These are phyloP conservation scores for Labeo rohita DNA, from an alignment of 2,113 vertebrate species.

Conservation along the genomic window DNA sequence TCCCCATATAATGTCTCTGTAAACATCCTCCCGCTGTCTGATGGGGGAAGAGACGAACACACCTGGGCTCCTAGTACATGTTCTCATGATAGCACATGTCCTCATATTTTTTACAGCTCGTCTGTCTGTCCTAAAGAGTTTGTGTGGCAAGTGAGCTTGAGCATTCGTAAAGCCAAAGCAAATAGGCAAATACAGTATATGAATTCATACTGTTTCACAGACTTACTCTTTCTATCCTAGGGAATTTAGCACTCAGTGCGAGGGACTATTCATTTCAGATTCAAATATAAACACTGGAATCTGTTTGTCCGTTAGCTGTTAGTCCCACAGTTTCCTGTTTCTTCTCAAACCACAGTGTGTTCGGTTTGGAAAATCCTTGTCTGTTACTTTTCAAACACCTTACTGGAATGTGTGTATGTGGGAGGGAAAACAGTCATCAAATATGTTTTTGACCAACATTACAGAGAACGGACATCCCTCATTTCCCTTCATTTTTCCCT, in stretches of 20 bases:
- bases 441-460: not conserved
- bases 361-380: conserved; percentile 29
- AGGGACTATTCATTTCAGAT: conserved; percentile 73
- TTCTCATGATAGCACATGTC: too few species aligned
- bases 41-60: not conserved
- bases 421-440: not conserved
- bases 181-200: conserved; percentile 45
- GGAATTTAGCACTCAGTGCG: conserved; percentile 66
- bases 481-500: not conserved
- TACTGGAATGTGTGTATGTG: conserved; percentile 12
- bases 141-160: conserved; percentile 15
- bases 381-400: conserved; percentile 33
- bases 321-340: conserved; percentile 65
- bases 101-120: conserved; percentile 22
- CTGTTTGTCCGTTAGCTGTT: conserved; percentile 55
- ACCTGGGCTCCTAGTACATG: conserved; percentile 23
- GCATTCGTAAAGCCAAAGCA: conserved; percentile 56
- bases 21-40: not conserved
- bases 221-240: conserved; percentile 37
- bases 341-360: conserved; percentile 34
- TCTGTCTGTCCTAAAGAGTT: conserved; percentile 45
- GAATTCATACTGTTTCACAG: not conserved
- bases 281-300: conserved; percentile 77
- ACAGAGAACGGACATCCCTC: not conserved
- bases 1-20: not conserved